Evolutionary conservation across 2,888 invertebrate genomes (phyloP), one percentile per base, ranked within the genome.

Genomic region (Fragum sueziense): DNA sequence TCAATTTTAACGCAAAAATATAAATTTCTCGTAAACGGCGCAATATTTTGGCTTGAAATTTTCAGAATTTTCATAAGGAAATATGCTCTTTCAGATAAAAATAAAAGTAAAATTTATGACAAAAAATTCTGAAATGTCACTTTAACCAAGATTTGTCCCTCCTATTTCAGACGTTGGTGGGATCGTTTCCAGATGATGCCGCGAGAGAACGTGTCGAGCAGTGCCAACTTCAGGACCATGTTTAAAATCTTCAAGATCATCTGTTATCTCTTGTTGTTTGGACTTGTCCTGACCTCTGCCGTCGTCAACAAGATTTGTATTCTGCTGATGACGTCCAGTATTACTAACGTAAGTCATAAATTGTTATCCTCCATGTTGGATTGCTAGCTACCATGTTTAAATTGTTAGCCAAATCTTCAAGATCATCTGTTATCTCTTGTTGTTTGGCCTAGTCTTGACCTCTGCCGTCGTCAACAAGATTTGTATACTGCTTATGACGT

Each of bases 381-480:
- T n/a, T n/a, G n/a, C n/a, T n/a, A n/a, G n/a, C n/a, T n/a, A 85
- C 87, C 14, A 73, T 91, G 31, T 81, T 92, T 68, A 86, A 88
- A n/a, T n/a, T n/a, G n/a, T n/a, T n/a, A n/a, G n/a, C n/a, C n/a
- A n/a, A 70, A 68, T 91, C 31, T 84, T 93, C 73, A 93, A 93
- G 87, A 88, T 97, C 83, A 92, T 97, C 88, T 97, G 97, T 34
- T 98, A 98, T 94, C 93, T 97, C 86, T 93, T 97, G 86, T 97
- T 97, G 78, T 98, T 98, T 93, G 93, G 96, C 65, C 95, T 97
- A 90, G 97, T 98, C 82, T 95, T 98, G 89, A 95, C 94, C 1
- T 96, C 96, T 72, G 97, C 97, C 57, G 97, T 97, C 79, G 94
- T 97, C 90, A 96, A 97, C 88, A 98, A 98, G 94, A 97, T 97